Base-by-base conservation (phyloP, 2,113 vertebrate species). In the Pseudopipra pipra region DNA sequence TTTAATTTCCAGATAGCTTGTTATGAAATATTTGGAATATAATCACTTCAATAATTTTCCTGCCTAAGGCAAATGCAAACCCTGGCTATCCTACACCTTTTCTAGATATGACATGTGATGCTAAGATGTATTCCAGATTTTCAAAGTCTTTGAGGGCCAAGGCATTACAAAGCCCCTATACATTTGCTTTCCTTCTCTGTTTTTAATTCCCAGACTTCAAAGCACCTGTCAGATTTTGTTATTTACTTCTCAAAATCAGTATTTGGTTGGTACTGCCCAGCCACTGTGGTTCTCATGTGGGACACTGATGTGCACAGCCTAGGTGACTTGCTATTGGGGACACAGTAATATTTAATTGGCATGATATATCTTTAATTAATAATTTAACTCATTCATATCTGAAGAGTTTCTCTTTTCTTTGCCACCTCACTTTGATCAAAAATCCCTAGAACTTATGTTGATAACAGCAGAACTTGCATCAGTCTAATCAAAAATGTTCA, bases 1-100 rank as follows among this genome's bases (percentile, higher is more conserved):
- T 96, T 96, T 96, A 93, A 93, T 96, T 82, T 94, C 66, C 59
- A 94, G 96, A 93, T 98, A 94, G 84, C 82, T 95, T 90, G 76
- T 91, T 96, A 80, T 37, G 52, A 95, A 97, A 85, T 87, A 89
- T 87, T 96, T 95, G 85, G 93, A 95, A 89, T 83, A 83, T 88
- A 96, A 97, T 97, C 80, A 96, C 90, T 81, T 95, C 95, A 96
- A 19, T 90, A 88, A 46, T 77, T 91, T 97, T 96, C 35, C 90
- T 90, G 89, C 91, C 85, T 73, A 58, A 54, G 89, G 95, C 94
- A 96, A 94, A 95, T 85, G 89, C 95, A 96, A 96, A 85, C 49
- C 74, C 81, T 54, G 90, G 41, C 83, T 92, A 68, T 96, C 55
- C 28, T 90, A 78, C 14, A 87, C 79, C 91, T 97, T 87, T 88